Evolutionary conservation across 2,797 vertebrate species (phyloP), one percentile per base, ranked within the genome.

Genomic region (Diceros bicornis): DNA sequence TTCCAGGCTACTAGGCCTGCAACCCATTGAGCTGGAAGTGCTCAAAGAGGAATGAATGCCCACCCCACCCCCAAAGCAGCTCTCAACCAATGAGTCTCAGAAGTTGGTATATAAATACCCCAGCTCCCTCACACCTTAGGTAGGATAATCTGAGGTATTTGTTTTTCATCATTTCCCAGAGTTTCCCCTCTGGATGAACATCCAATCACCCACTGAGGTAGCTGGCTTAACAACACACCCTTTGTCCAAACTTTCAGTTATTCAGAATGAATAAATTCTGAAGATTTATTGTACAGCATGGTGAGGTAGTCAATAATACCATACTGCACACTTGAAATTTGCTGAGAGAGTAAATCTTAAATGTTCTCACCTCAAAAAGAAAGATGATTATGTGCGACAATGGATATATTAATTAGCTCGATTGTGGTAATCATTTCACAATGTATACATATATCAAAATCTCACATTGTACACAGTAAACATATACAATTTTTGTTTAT

Each of bases 161-260:
- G 27, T 29, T 78, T 92, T 84, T 64, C n/a, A 77, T 77, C 11
- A 25, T 78, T 93, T 93, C 72, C 64, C 44, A 82, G 83, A 34
- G 52, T 29, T 75, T 83, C 18, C 41, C 41, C 61, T 61, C 77
- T n/a, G 27, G 52, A 72, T 79, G 84, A 47, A 64, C 34, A 5
- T 72, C 29, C 18, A 64, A 29, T 78, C 71, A 93, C 44, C 59
- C 34, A 32, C 27, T 44, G 21, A 89, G 29, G 52, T 41, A 69
- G 37, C 27, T 34, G 44, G 13, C n/a, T 94, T 88, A 71, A 79
- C 29, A 50, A 37, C 10, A 34, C 29, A 14, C 34, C 8, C 59
- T 92, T 84, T 84, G n/a, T 55, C 41, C 14, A 41, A 84, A 55
- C 44, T 75, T 83, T 83, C 41, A 83, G 44, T 66, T 74, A 41